Evolutionary conservation across 1,140 invertebrate genomes (phyloP), one percentile per base, ranked within the genome.

Genomic region (Bicyclus anynana): DNA sequence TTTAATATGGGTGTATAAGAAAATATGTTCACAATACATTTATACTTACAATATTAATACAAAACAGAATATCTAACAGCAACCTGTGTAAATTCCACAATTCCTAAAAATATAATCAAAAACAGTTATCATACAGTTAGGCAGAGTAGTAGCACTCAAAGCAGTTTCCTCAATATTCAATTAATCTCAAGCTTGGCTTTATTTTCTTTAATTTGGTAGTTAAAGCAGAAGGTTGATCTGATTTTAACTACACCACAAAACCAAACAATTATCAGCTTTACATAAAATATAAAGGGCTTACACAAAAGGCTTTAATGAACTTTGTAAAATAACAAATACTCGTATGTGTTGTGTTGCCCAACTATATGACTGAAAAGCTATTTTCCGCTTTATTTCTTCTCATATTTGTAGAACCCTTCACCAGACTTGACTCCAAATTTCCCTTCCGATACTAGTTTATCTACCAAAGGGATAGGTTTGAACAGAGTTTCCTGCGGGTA

Each of bases 351-450:
- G 10, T 7, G 23, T 23, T 23, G 23, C 23, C 29, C 29, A 33
- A 33, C 29, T 49, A 63, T 54, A 47, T 49, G 33, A 53, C 5
- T 47, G 5, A 7, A 61, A 33, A 14, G 46, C 17, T 49, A 50
- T 44, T 5, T 5, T 17, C 13, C 16, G 18, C 17, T 52, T 80
- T 74, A 84, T 77, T 91, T 90, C 82, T 92, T 92, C 2, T 91
- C 90, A 80, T 97, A 96, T 65, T 93, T 93, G 78, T 97, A 97
- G 77, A 96, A 97, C 29, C 97, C 97, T 90, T 97, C 94, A 1
- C 96, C 96, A 42, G 93, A 85, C 82, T 98, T 98, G 1, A 92
- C 84, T 4, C 97, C 97, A 0, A 96, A 81, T 88, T 97, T 97
- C 21, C 95, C 95, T 74, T 96, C 93, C 10, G 86, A 70, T 2